Percentiles rank a stretch among this genome's conserved stretches.
These are phyloP conservation scores for Oophaga pumilio DNA, from an alignment of 2,113 vertebrate species.

Conservation along the genomic window DNA sequence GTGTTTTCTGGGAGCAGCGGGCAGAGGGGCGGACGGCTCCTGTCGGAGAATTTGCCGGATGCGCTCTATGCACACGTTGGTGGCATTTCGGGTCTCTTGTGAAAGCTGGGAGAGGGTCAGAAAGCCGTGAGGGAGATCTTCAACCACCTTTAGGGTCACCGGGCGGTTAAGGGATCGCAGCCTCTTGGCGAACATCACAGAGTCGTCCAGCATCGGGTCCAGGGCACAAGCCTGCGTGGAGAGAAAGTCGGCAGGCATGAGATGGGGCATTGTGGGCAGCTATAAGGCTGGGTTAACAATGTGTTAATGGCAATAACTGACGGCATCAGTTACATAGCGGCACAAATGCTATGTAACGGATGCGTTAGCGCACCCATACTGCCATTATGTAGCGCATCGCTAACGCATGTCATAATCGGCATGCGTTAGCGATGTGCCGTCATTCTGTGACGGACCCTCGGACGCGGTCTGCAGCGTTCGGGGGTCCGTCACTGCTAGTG, in stretches of 20 bases:
- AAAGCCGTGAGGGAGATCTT: slow-evolving; percentile 90
- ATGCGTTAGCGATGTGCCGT: too few species aligned
- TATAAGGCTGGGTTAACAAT: too few species aligned
- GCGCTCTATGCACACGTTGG: slow-evolving; percentile 76
- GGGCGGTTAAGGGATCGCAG: slow-evolving; percentile 75
- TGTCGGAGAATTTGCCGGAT: slow-evolving; percentile 76
- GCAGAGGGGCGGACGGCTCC: slow-evolving; percentile 15
- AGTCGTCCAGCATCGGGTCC: slow-evolving; percentile 92
- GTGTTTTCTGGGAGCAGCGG: slow-evolving; percentile 67
- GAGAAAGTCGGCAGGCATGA: not conserved
- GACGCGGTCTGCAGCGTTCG: too few species aligned
- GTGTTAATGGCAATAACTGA: too few species aligned
- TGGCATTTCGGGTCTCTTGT: slow-evolving; percentile 80
- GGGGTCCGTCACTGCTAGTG: too few species aligned
- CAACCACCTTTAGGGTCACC: slow-evolving; percentile 83
- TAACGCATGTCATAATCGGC: too few species aligned
- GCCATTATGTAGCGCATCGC: too few species aligned
- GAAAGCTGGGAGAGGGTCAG: slow-evolving; percentile 85
- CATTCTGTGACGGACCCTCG: too few species aligned
- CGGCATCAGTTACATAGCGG: too few species aligned
- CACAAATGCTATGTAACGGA: too few species aligned
- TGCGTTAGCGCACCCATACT: too few species aligned
- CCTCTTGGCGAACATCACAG: slow-evolving; percentile 88
- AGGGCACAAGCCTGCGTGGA: slow-evolving; percentile 81
- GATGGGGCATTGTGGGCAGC: not conserved